Conservation (phyloP, 2,113 vertebrate genomes). For the Saccopteryx leptura region DNA sequence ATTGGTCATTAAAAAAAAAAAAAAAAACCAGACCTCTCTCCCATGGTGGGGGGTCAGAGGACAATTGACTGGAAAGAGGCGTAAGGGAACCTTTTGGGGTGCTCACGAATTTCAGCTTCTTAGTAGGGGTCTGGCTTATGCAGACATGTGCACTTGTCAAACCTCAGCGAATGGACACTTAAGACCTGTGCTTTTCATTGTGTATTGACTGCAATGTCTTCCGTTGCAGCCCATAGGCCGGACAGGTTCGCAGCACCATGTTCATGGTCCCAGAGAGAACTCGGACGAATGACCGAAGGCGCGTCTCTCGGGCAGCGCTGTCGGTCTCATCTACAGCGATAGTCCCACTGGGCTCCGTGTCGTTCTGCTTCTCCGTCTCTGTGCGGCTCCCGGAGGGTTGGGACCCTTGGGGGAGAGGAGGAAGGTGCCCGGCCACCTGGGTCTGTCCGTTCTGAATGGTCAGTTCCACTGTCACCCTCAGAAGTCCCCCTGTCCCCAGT, state of each 20-base stretch:
- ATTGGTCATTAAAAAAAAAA: neutral
- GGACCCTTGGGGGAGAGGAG: constrained; percentile 89
- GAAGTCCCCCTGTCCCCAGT: constrained; percentile 88
- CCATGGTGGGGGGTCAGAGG: too few relatives aligned
- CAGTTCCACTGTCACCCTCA: constrained; percentile 87
- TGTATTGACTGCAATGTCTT: neutral
- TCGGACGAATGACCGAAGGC: constrained; percentile 69
- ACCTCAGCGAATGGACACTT: neutral
- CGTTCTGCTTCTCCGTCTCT: constrained; percentile 90
- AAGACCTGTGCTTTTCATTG: neutral
- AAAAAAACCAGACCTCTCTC: neutral
- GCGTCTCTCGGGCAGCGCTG: constrained; percentile 84
- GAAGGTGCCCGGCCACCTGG: constrained; percentile 88
- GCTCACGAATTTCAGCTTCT: neutral
- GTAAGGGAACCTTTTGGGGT: neutral
- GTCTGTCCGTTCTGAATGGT: constrained; percentile 90
- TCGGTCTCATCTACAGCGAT: constrained; percentile 87
- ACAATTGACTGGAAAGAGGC: neutral
- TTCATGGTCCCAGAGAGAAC: constrained; percentile 90
- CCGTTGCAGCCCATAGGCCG: constrained; percentile 90
- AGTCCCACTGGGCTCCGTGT: constrained; percentile 89
- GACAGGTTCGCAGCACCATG: constrained; percentile 88
- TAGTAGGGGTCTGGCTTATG: neutral
- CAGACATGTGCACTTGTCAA: neutral
- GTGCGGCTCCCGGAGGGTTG: constrained; percentile 89